Conservation (phyloP, 2,797 vertebrate species). For the Chlorospingus semifuscus region DNA sequence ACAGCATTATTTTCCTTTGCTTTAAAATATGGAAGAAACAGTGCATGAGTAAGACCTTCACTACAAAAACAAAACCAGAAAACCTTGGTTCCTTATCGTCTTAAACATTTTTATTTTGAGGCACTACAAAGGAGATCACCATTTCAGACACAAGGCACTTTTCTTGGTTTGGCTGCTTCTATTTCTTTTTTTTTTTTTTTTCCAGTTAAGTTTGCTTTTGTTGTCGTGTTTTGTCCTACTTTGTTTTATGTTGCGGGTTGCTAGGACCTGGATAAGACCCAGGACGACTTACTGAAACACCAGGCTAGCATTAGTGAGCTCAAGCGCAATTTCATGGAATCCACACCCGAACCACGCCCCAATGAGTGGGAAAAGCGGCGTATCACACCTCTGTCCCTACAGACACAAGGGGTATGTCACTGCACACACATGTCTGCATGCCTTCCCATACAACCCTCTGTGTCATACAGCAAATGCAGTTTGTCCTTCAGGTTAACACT, state of each 20-base stretch:
- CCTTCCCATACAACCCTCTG: background rate
- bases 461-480: background rate
- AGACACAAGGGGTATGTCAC: constrained; percentile 94
- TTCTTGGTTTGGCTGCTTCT: constrained; percentile 70
- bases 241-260: constrained; percentile 72
- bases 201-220: constrained; percentile 68
- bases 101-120: background rate
- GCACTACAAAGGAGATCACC: background rate
- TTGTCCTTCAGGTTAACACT: background rate
- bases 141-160: constrained; percentile 78
- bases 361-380: constrained; percentile 98
- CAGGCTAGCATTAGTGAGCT: constrained; percentile 99
- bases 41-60: background rate
- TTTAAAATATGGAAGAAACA: background rate
- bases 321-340: constrained; percentile 99
- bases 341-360: constrained; percentile 92
- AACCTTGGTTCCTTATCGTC: background rate
- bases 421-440: constrained; percentile 53
- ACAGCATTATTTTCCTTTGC: background rate
- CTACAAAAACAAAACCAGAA: background rate
- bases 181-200: background rate
- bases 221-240: constrained; percentile 70
- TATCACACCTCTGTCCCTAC: constrained; percentile 88
- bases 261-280: constrained; percentile 99
- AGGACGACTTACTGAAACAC: constrained; percentile 98